phyloP scores from a whole-genome alignment of 2,888 invertebrate genomes.

The Drosophila paranaensis region DNA sequence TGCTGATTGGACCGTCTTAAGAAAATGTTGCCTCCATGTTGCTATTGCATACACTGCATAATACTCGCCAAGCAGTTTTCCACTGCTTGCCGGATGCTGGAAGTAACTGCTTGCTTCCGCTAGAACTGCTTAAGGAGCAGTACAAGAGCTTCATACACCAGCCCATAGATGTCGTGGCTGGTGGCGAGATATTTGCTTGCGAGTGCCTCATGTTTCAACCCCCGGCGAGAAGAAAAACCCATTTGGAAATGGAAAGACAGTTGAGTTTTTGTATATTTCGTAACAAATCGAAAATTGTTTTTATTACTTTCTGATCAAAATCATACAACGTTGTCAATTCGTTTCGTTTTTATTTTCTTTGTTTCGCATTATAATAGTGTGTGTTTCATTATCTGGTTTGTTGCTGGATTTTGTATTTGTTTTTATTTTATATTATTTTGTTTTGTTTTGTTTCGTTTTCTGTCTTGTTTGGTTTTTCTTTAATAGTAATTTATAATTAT shows the following conservation, averaged over 20 bases:
- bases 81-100: neutral
- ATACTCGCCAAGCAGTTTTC: neutral
- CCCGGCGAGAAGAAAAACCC: no score
- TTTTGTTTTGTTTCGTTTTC: conserved; percentile 32
- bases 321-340: conserved; percentile 85
- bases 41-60: neutral
- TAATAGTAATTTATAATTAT: conserved; percentile 78
- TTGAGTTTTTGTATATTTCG: conserved; percentile 72
- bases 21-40: no score
- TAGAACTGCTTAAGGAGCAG: neutral
- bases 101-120: neutral
- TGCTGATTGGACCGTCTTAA: no score
- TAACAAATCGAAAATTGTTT: conserved; percentile 77
- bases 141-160: neutral
- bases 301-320: conserved; percentile 84
- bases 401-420: conserved; percentile 40
- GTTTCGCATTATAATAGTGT: conserved; percentile 61
- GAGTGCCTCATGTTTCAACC: no score
- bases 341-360: conserved; percentile 59
- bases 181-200: no score
- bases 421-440: conserved; percentile 13
- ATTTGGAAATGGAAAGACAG: conserved; percentile 19
- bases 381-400: conserved; percentile 68
- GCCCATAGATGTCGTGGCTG: conserved; percentile 26
- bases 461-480: conserved; percentile 57